phyloP scores from a whole-genome alignment of 2,888 invertebrate genomes.

The Agrilus mali region DNA sequence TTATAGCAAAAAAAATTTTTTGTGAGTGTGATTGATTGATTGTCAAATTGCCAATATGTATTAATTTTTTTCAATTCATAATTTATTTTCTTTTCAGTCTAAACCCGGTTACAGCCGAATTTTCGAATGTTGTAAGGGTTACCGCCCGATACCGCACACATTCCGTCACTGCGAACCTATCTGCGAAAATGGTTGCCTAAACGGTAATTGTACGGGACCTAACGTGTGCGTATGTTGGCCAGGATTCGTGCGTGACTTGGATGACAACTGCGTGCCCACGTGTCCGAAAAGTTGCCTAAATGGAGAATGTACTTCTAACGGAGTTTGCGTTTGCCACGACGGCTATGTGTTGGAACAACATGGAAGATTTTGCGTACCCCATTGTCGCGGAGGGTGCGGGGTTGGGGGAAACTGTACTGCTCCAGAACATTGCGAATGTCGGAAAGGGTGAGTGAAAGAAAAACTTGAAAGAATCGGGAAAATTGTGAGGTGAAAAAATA shows the following conservation, averaged over 20 bases:
- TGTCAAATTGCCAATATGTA: too few species aligned
- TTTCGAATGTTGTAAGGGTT: constrained; percentile 61
- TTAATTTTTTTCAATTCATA: background rate
- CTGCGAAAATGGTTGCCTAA: constrained; percentile 53
- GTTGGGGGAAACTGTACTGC: constrained; percentile 41
- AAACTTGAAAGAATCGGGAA: background rate
- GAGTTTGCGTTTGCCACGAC: constrained; percentile 50
- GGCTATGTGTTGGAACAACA: constrained; percentile 43
- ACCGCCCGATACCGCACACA: constrained; percentile 45
- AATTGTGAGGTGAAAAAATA: too few species aligned
- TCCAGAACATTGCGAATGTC: constrained; percentile 47
- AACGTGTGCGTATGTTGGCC: constrained; percentile 51
- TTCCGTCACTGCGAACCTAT: constrained; percentile 45
- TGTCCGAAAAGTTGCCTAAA: constrained; percentile 58
- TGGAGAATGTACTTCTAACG: constrained; percentile 47
- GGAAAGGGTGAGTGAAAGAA: constrained; percentile 29
- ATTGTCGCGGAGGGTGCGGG: constrained; percentile 41
- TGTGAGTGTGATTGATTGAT: too few species aligned
- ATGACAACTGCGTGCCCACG: constrained; percentile 44
- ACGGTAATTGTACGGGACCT: constrained; percentile 54
- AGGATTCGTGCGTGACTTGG: constrained; percentile 43
- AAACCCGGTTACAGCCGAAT: constrained; percentile 49
- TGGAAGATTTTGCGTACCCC: constrained; percentile 47
- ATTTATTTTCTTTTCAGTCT: constrained; percentile 34
- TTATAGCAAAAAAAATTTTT: too few species aligned